Evolutionary conservation across 2,888 invertebrate species (phyloP).

Genomic region (Diaperis boleti): DNA sequence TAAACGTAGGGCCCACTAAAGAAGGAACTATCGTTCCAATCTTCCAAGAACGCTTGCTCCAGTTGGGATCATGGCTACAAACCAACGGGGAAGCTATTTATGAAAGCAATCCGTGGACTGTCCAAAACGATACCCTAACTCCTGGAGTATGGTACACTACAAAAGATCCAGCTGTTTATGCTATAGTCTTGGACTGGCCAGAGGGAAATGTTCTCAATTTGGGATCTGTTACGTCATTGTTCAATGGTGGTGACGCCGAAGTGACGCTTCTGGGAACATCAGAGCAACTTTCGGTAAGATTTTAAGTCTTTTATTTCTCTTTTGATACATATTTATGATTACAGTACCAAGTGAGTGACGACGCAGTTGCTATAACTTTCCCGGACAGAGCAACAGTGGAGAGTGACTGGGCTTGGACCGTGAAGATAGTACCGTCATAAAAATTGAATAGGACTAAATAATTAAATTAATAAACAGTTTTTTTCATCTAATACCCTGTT

Average conservation of each 20-base stretch:
- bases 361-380: constrained; percentile 7
- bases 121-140: constrained; percentile 83
- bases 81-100: constrained; percentile 91
- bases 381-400: constrained; percentile 22
- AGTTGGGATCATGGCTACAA: constrained; percentile 85
- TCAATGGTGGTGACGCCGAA: neutral
- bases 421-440: constrained; percentile 17
- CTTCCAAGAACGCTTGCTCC: constrained; percentile 84
- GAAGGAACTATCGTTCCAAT: constrained; percentile 88
- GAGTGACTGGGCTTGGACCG: constrained; percentile 35
- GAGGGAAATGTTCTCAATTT: constrained; percentile 60
- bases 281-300: neutral
- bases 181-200: constrained; percentile 80
- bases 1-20: constrained; percentile 91
- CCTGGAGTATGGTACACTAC: constrained; percentile 62
- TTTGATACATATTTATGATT: too few relatives aligned
- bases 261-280: neutral
- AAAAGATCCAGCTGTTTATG: constrained; percentile 70
- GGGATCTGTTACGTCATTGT: neutral
- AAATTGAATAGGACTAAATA: too few relatives aligned
- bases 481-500: too few relatives aligned
- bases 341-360: too few relatives aligned
- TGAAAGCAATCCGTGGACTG: constrained; percentile 79
- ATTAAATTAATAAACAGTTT: too few relatives aligned
- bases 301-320: too few relatives aligned